Evolutionary conservation across 92 coral and sea anemone species (phyloP), one percentile per base, ranked within the genome.

Genomic region (Plumapathes pennacea): DNA sequence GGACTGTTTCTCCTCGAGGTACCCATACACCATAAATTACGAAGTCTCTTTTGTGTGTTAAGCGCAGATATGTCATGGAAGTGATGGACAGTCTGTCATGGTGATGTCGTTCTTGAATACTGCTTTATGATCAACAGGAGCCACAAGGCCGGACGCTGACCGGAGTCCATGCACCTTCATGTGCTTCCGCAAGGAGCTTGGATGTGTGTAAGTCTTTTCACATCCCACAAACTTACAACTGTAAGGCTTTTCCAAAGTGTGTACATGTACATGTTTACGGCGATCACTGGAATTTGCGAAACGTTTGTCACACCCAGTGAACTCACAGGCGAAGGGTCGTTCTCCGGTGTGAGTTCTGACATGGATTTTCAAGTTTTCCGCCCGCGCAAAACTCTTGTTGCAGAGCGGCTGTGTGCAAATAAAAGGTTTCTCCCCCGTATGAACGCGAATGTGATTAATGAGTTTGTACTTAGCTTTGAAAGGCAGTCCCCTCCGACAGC

Each of bases 231-330:
- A 94, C 65, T 84, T 94, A 62, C 99, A 94, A 3, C 90, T 84
- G 66, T 94, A 94, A 6, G 99, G 99, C 32, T 94, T 94, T 46
- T 94, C 99, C 53, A 94, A 42, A 0, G 99, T 94, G 44, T 94
- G 99, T 5, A 94, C 99, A 25, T 94, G 99, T 22, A 94, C 70
- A 55, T 94, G 96, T 29, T 94, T 94, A 29, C 99, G 60, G 38
- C 99, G 80, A 53, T 94, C 99, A 48, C 99, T 94, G 11, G 99
- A 94, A 77, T 94, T 94, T 32, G 99, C 99, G 46, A 94, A 94
- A 6, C 99, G 57, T 30, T 90, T 90, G 51, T 89, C 92, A 32
- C 99, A 94, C 34, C 99, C 99, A 49, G 75, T 80, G 50, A 80
- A 88, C 58, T 89, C 99, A 38, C 99, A 94, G 17, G 90, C 97